Conservation (phyloP, 2,888 invertebrate species). For the Tinea trinotella region DNA sequence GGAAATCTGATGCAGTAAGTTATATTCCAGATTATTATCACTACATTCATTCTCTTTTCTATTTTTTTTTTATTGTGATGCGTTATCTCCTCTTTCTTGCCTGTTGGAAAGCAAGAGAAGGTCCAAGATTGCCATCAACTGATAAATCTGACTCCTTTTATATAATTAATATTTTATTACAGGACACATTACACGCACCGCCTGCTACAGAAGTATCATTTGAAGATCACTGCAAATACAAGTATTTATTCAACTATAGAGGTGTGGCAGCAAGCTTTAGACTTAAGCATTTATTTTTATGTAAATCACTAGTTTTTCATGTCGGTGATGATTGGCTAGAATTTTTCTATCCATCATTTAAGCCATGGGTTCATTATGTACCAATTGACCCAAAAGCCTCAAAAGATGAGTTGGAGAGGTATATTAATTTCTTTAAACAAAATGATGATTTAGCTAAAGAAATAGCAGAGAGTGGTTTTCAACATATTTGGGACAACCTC, state of each 20-base stretch:
- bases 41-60: too few species aligned
- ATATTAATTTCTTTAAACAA: slow-evolving; percentile 81
- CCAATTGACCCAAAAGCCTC: slow-evolving; percentile 79
- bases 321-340: slow-evolving; percentile 95
- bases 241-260: slow-evolving; percentile 95
- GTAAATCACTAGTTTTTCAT: slow-evolving; percentile 93
- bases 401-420: slow-evolving; percentile 77
- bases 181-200: slow-evolving; percentile 89
- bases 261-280: slow-evolving; percentile 98
- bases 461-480: slow-evolving; percentile 87
- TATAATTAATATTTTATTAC: slow-evolving; percentile 28
- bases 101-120: too few species aligned
- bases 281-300: slow-evolving; percentile 95
- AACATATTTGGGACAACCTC: slow-evolving; percentile 88
- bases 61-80: not conserved
- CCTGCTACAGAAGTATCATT: slow-evolving; percentile 91
- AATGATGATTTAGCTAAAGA: slow-evolving; percentile 81
- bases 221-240: slow-evolving; percentile 93
- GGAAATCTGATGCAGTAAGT: slow-evolving; percentile 90
- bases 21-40: too few species aligned
- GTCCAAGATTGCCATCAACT: too few species aligned
- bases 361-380: slow-evolving; percentile 97
- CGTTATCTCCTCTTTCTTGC: too few species aligned
- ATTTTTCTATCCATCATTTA: slow-evolving; percentile 92
- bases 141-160: too few species aligned